A percentile compares a stretch with the other conserved stretches of the same genome.
These are phyloP conservation scores for Drosophila cyrtoloma DNA, from an alignment of 2,888 invertebrate species.

Conservation along the genomic window DNA sequence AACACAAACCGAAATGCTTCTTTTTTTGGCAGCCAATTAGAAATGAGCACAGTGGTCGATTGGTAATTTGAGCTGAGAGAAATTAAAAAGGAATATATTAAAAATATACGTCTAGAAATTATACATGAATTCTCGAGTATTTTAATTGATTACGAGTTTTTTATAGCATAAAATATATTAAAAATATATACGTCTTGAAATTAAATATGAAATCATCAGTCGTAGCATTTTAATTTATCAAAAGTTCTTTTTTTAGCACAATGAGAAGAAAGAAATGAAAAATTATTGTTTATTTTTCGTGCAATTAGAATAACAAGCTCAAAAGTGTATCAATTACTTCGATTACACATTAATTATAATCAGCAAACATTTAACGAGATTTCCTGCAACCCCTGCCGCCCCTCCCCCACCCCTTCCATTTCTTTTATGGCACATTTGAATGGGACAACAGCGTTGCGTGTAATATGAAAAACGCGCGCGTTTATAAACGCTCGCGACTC, in stretches of 20 bases:
- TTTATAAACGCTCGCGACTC: conserved; percentile 40
- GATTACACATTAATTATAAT: neutral
- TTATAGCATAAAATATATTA: neutral
- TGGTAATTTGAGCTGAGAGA: neutral
- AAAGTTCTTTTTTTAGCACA: neutral
- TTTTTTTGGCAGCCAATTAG: neutral
- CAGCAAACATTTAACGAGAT: neutral
- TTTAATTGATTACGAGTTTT: neutral
- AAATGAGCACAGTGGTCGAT: neutral
- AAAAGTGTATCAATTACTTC: neutral
- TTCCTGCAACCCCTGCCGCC: neutral
- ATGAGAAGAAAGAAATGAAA: neutral
- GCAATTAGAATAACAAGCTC: neutral
- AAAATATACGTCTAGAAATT: neutral
- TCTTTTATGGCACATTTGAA: conserved; percentile 25
- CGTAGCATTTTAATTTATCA: neutral
- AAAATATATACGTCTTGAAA: neutral
- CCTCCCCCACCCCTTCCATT: neutral
- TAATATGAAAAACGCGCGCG: conserved; percentile 48
- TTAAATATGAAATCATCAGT: neutral
- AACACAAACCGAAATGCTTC: neutral
- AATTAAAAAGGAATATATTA: neutral
- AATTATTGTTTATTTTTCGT: neutral
- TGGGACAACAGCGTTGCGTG: conserved; percentile 22
- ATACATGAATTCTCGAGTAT: neutral